A percentile compares a stretch with the other conserved stretches of the same genome.
Evolutionary conservation across 2,797 vertebrate species (phyloP).

Genomic region (Pantherophis alleghaniensis): DNA sequence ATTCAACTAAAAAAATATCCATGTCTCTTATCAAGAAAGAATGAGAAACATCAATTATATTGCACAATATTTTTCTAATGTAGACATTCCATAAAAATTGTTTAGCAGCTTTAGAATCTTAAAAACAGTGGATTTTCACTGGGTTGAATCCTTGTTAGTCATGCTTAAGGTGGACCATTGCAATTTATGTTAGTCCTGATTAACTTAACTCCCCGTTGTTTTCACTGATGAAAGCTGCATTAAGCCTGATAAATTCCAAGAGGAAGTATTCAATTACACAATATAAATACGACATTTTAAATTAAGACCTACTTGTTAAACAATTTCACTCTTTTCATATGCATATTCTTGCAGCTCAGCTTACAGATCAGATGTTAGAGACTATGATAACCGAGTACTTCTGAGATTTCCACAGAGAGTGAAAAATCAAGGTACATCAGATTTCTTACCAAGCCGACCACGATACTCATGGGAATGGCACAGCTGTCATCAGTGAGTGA

Average conservation of each 20-base stretch:
- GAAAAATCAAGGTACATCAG: slow-evolving; percentile 96
- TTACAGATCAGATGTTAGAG: slow-evolving; percentile 81
- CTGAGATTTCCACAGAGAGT: slow-evolving; percentile 95
- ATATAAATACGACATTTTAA: not conserved
- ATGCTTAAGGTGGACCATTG: not conserved
- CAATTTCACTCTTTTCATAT: fast-evolving
- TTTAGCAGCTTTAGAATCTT: not conserved
- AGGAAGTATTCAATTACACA: not conserved
- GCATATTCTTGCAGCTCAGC: slow-evolving; percentile 79
- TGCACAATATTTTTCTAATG: not conserved
- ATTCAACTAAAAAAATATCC: not conserved
- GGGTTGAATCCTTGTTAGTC: not conserved
- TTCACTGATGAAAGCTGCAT: not conserved
- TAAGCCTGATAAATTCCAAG: not conserved
- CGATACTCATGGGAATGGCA: slow-evolving; percentile 99
- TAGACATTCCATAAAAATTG: not conserved
- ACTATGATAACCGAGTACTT: slow-evolving; percentile 93
- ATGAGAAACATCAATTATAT: not conserved
- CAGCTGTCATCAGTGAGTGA: slow-evolving; percentile 98
- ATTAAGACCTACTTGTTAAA: not conserved
- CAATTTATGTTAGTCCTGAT: not conserved
- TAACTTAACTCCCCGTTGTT: not conserved
- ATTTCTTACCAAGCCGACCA: slow-evolving; percentile 93
- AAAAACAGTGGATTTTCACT: not conserved
- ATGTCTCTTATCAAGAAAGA: not conserved